phyloP scores from a whole-genome alignment of 2,113 vertebrate species.

The Nerophis ophidion region DNA sequence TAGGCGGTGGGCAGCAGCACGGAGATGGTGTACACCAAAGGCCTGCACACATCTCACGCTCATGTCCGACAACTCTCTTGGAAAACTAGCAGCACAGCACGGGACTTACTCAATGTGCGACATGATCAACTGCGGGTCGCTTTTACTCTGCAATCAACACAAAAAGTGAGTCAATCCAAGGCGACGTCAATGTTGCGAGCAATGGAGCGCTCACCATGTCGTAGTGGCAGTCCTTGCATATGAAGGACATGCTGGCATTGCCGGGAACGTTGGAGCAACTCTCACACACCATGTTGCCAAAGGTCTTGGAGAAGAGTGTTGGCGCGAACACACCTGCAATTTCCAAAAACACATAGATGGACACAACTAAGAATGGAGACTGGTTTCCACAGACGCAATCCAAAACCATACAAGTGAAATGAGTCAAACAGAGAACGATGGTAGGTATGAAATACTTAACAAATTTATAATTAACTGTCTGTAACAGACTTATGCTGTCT shows the following conservation, averaged over 20 bases:
- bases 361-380: too few species aligned
- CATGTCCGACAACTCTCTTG: neutral
- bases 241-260: slow-evolving; percentile 68
- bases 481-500: too few species aligned
- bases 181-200: too few species aligned
- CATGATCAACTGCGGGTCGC: slow-evolving; percentile 73
- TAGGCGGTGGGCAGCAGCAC: slow-evolving; percentile 78
- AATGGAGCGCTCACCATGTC: slow-evolving; percentile 68
- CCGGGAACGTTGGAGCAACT: slow-evolving; percentile 73
- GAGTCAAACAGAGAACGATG: too few species aligned
- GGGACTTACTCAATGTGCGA: slow-evolving; percentile 83
- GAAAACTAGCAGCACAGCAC: neutral
- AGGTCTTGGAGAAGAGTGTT: slow-evolving; percentile 85
- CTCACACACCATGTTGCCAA: slow-evolving; percentile 79
- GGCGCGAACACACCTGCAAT: slow-evolving; percentile 82
- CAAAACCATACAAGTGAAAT: too few species aligned
- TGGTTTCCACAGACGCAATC: too few species aligned
- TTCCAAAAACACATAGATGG: neutral
- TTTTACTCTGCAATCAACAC: slow-evolving; percentile 54
- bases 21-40: slow-evolving; percentile 73
- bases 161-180: slow-evolving; percentile 1
- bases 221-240: slow-evolving; percentile 81
- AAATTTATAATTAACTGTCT: too few species aligned
- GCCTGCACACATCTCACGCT: slow-evolving; percentile 52
- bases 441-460: too few species aligned